Evolutionary conservation across 2,113 vertebrate species (phyloP), one percentile per base, ranked within the genome.

Genomic region (Porphyrio hochstetteri): DNA sequence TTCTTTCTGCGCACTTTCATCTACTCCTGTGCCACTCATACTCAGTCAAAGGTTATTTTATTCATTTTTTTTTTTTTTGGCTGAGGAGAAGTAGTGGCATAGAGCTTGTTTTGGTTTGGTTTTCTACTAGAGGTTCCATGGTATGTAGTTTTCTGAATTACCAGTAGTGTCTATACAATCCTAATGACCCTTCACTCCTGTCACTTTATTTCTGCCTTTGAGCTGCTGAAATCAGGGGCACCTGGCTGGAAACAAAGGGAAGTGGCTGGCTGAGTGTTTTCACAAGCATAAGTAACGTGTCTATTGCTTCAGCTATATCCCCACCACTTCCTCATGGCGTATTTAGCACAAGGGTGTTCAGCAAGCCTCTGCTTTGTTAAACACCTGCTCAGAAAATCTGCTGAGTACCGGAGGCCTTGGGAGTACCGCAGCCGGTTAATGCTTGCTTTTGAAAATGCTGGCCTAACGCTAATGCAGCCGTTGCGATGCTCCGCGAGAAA

Each of bases 361-460:
- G 80, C 29, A 86, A 75, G 77, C 72, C 88, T 91, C 19, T 79
- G 67, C 70, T 92, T 94, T 90, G 80, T 91, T 56, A 72, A 92
- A 81, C 95, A 97, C 90, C 95, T 95, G 93, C 92, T 93, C 61
- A 33, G 52, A 86, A 92, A 96, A 93, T 64, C 65, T 81, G 64
- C 64, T 72, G 92, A 81, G 56, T 84, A 40, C 53, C 7, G 11
- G 81, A 68, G 77, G 67, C 90, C 88, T 36, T 12, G 40, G 77
- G 48, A 90, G 57, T 16, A 72, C 35, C 29, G 77, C 52, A 78
- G 52, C 56, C 69, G 65, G 36, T 88, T 67, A 42, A 52, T 5
- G 9, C 38, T 46, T 21, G 64, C 80, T 92, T 86, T 91, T 79
- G 86, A 86, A 95, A 95, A 84, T 2, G 35, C n/a, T 83, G 64